phyloP scores from a whole-genome alignment of 2,888 invertebrate species.

The Sarcophaga rosellei region DNA sequence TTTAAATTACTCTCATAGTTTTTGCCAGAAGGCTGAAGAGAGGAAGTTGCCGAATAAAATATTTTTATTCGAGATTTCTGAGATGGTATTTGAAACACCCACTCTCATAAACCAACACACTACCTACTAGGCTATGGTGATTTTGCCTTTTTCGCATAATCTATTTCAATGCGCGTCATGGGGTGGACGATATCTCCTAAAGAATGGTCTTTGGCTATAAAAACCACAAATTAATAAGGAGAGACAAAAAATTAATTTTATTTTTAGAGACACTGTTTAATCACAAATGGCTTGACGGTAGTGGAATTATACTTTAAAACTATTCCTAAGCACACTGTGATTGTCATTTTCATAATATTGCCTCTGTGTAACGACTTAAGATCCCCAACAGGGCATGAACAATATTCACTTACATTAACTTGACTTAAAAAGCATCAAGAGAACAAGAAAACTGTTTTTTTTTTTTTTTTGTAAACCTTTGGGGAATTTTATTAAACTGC shows the following conservation, averaged over 20 bases:
- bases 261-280: background rate
- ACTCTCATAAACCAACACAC: no score
- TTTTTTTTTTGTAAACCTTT: background rate
- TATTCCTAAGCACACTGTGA: slow-evolving; percentile 26
- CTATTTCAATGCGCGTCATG: no score
- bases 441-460: background rate
- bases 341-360: background rate
- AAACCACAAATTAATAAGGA: background rate
- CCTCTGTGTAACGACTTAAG: slow-evolving; percentile 11
- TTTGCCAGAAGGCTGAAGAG: no score
- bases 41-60: no score
- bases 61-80: no score
- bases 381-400: background rate
- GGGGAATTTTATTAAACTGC: background rate
- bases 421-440: background rate
- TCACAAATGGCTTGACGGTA: background rate
- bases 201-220: no score
- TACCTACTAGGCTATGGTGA: no score
- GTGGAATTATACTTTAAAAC: background rate
- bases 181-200: no score
- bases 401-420: background rate
- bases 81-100: no score
- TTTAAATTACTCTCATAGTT: no score
- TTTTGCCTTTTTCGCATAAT: no score
- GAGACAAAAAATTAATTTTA: no score